Evolutionary conservation across 92 coral and sea anemone genomes (phyloP).

Genomic region (Porites evermanni): DNA sequence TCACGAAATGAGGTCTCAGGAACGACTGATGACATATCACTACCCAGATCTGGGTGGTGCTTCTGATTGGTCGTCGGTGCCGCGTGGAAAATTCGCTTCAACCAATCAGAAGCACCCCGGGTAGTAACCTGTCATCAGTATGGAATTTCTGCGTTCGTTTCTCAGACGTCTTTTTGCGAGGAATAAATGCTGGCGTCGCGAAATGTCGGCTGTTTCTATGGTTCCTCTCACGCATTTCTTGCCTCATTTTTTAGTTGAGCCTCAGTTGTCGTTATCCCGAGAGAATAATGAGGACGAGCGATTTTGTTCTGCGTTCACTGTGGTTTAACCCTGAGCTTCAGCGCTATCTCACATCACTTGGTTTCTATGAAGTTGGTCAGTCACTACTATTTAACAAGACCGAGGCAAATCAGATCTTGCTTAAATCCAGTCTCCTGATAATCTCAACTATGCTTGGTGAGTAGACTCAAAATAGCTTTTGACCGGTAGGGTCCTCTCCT

Average conservation of each 20-base stretch:
- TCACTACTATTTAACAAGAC: constrained; percentile 83
- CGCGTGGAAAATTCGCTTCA: too few relatives aligned
- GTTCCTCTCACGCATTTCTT: too few relatives aligned
- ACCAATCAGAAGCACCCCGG: too few relatives aligned
- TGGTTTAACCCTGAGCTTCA: constrained; percentile 74
- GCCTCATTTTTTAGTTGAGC: constrained; percentile 47
- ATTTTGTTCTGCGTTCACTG: constrained; percentile 72
- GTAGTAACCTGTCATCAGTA: too few relatives aligned
- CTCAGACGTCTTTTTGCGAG: too few relatives aligned
- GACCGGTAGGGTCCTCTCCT: not conserved
- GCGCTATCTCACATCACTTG: constrained; percentile 73
- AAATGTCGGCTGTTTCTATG: not conserved
- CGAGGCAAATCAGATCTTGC: constrained; percentile 68
- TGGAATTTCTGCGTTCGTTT: too few relatives aligned
- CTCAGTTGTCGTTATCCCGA: constrained; percentile 80
- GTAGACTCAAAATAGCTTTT: not conserved
- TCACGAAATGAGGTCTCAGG: too few relatives aligned
- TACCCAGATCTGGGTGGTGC: too few relatives aligned
- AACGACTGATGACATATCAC: too few relatives aligned
- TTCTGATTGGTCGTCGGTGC: too few relatives aligned
- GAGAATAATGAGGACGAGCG: constrained; percentile 82
- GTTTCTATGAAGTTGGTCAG: constrained; percentile 87
- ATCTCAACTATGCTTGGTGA: constrained; percentile 72
- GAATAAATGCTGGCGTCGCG: not conserved
- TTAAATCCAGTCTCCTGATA: constrained; percentile 63